These are phyloP conservation scores for Papilio polyxenes DNA, from an alignment of 1,140 invertebrate species.

Conservation along the genomic window DNA sequence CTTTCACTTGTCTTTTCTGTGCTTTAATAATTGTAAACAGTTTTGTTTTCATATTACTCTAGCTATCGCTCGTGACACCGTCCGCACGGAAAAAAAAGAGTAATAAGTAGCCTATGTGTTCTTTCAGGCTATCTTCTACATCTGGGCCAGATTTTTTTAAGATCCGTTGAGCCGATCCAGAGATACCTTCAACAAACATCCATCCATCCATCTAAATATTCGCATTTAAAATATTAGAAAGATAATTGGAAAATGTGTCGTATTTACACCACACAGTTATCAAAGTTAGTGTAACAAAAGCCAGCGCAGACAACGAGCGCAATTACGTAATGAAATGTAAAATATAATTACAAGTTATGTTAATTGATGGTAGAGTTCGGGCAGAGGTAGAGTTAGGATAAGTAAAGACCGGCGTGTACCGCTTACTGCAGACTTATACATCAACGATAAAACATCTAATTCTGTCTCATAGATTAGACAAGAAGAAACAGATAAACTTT, in stretches of 20 bases:
- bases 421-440: slow-evolving; percentile 47
- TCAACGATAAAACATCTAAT: slow-evolving; percentile 47
- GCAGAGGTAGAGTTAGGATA: neutral
- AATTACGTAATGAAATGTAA: slow-evolving; percentile 27
- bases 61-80: no score
- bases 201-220: no score
- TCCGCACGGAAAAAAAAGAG: no score
- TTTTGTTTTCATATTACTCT: no score
- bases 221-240: no score
- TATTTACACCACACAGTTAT: neutral
- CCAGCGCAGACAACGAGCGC: neutral
- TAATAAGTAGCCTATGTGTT: no score
- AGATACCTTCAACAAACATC: no score
- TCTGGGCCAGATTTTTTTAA: no score
- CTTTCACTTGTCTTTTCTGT: neutral
- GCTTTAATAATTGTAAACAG: no score
- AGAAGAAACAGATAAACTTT: neutral
- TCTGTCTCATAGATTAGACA: slow-evolving; percentile 31
- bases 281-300: slow-evolving; percentile 20
- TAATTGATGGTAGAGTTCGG: slow-evolving; percentile 26
- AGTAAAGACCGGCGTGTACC: slow-evolving; percentile 43
- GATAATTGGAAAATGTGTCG: neutral
- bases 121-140: no score
- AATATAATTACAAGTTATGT: slow-evolving; percentile 35
- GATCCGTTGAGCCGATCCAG: no score